A percentile compares a stretch with the other conserved stretches of the same genome.
Evolutionary conservation across 2,797 vertebrate genomes (phyloP).

Genomic region (Antrozous pallidus): DNA sequence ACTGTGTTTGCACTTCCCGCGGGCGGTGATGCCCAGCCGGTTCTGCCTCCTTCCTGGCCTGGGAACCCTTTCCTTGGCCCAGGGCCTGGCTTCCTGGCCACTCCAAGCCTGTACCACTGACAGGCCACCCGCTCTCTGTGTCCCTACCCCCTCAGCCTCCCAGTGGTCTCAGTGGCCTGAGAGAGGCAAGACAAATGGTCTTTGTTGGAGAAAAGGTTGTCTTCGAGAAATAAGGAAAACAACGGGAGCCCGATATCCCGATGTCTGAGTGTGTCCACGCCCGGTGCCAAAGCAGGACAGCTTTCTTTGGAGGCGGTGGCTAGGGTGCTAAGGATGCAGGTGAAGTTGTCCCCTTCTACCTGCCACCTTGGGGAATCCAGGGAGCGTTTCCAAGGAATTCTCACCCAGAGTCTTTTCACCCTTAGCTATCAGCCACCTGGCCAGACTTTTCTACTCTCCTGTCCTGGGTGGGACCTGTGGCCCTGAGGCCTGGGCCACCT

Average conservation of each 20-base stretch:
- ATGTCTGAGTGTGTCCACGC: background rate
- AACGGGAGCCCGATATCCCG: constrained; percentile 58
- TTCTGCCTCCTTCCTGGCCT: constrained; percentile 34
- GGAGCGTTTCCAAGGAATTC: background rate
- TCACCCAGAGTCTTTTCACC: background rate
- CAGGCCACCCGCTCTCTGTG: background rate
- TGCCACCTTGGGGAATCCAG: background rate
- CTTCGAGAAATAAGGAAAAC: constrained; percentile 80
- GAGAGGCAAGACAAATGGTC: constrained; percentile 79
- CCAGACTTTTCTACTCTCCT: background rate
- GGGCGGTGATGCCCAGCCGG: background rate
- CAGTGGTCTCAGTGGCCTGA: constrained; percentile 65
- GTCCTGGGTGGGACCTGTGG: background rate
- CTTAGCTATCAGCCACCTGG: background rate
- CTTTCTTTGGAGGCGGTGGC: background rate
- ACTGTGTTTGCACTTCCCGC: background rate
- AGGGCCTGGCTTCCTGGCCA: constrained; percentile 18
- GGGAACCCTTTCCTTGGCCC: constrained; percentile 33
- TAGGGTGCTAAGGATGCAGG: background rate
- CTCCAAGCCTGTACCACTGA: background rate
- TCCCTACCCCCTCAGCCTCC: background rate
- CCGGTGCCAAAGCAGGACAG: background rate
- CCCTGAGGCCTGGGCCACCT: background rate
- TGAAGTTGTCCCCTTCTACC: background rate
- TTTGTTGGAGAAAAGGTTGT: constrained; percentile 80